Evolutionary conservation across 1,140 invertebrate species (phyloP), one percentile per base, ranked within the genome.

Genomic region (Aphelenchoides fujianensis): DNA sequence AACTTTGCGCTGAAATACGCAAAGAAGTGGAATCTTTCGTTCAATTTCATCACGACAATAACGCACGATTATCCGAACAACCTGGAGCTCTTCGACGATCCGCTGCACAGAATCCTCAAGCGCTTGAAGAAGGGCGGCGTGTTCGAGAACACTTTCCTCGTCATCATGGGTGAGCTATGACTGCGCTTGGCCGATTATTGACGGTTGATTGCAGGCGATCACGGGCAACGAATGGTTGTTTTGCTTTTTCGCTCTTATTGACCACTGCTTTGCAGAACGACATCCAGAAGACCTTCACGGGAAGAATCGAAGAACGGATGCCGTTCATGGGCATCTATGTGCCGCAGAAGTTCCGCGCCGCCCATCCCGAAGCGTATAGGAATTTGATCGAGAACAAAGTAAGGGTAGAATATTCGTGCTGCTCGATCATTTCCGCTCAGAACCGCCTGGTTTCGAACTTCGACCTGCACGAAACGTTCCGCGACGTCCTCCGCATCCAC

Each of bases 121-220:
- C 9, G 36, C 1, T 16, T 66, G 0, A 36, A 66, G 53, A 30
- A 27, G 1, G 7, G 3, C 0, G 77, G 77, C 35, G 75, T 54
- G 5, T 75, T 87, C 32, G 84, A 86, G 30, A 85, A 86, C 63
- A 85, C 85, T 0, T 57, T 86, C 27, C 71, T 86, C 5, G 74
- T 86, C 28, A 71, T 86, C 3, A 84, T 87, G 81, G 84, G 82
- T 12, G 86, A 87, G 66, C 86, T n/a, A n/a, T n/a, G n/a, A n/a
- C n/a, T n/a, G n/a, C n/a, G n/a, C n/a, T n/a, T n/a, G n/a, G n/a
- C n/a, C n/a, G n/a, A n/a, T n/a, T n/a, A n/a, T n/a, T n/a, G n/a
- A n/a, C n/a, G n/a, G n/a, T n/a, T n/a, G n/a, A n/a, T n/a, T n/a
- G n/a, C n/a, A n/a, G n/a, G n/a, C n/a, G n/a, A n/a, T n/a, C n/a